Evolutionary conservation across 1,140 invertebrate genomes (phyloP).

Genomic region (Drepana arcuata): DNA sequence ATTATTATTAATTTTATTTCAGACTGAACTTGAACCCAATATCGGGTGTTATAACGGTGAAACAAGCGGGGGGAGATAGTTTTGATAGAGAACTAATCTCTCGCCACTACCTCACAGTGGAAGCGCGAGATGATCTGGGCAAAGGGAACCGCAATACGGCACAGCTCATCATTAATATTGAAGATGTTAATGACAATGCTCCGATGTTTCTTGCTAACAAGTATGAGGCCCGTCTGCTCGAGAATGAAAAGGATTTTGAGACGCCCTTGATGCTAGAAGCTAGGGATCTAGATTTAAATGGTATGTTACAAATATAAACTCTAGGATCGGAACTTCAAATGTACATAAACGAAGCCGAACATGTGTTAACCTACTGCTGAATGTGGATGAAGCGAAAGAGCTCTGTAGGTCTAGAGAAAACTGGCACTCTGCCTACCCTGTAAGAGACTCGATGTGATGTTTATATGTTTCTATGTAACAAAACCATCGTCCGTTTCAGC

Average conservation of each 20-base stretch:
- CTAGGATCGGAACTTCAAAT: no score
- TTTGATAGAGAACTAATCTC: constrained; percentile 92
- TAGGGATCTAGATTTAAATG: constrained; percentile 88
- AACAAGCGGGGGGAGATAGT: constrained; percentile 77
- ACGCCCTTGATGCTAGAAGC: constrained; percentile 84
- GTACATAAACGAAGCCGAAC: no score
- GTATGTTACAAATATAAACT: constrained; percentile 66
- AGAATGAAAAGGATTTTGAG: constrained; percentile 87
- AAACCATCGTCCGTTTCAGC: no score
- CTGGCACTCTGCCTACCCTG: no score
- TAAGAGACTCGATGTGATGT: no score
- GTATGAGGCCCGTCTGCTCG: constrained; percentile 87
- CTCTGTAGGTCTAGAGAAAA: no score
- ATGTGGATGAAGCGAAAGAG: no score
- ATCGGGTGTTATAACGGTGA: constrained; percentile 88
- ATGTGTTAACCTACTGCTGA: no score
- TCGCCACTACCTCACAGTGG: constrained; percentile 91
- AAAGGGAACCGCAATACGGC: constrained; percentile 75
- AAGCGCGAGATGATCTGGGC: constrained; percentile 91
- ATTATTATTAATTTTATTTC: constrained; percentile 23
- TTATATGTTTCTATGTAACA: no score
- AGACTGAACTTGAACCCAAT: constrained; percentile 87
- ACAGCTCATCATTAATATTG: constrained; percentile 87
- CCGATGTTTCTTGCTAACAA: constrained; percentile 86
- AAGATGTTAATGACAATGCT: constrained; percentile 91